Percentiles rank a stretch among this genome's conserved stretches.
Conservation (phyloP, 2,113 vertebrate species). For the Erythrocercus mccallii region DNA sequence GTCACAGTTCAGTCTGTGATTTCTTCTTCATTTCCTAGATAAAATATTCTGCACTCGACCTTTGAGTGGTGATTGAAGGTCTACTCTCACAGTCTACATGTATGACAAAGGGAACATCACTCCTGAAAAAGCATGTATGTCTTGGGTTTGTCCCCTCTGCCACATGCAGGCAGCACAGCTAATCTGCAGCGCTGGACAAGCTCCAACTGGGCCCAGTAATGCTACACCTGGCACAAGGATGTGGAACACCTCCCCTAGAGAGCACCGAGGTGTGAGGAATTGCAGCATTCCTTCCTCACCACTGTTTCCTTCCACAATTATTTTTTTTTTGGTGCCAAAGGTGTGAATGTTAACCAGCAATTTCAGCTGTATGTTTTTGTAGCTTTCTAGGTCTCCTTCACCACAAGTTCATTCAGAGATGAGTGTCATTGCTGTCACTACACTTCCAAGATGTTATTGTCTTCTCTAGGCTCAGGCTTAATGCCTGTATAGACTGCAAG, state of each 20-base stretch:
- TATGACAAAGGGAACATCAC: rapidly evolving
- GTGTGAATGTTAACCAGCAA: background rate
- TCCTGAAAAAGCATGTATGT: background rate
- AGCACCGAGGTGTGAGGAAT: background rate
- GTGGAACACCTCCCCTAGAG: background rate
- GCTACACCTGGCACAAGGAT: background rate
- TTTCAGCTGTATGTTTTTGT: background rate
- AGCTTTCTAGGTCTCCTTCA: background rate
- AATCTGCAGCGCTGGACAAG: background rate
- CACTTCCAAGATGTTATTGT: background rate
- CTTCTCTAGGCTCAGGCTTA: background rate
- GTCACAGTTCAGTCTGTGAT: background rate
- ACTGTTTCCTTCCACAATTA: background rate
- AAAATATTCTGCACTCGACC: background rate
- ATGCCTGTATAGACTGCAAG: background rate
- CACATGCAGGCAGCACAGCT: background rate
- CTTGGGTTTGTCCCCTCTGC: background rate
- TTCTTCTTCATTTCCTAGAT: background rate
- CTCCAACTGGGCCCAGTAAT: background rate
- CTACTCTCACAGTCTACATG: background rate
- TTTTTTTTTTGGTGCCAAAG: background rate
- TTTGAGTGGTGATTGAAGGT: background rate
- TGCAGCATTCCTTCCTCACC: background rate
- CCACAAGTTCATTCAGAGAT: background rate
- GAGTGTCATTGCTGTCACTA: background rate